Evolutionary conservation across 2,797 vertebrate genomes (phyloP).

Genomic region (Stomatorhinus walkeri): DNA sequence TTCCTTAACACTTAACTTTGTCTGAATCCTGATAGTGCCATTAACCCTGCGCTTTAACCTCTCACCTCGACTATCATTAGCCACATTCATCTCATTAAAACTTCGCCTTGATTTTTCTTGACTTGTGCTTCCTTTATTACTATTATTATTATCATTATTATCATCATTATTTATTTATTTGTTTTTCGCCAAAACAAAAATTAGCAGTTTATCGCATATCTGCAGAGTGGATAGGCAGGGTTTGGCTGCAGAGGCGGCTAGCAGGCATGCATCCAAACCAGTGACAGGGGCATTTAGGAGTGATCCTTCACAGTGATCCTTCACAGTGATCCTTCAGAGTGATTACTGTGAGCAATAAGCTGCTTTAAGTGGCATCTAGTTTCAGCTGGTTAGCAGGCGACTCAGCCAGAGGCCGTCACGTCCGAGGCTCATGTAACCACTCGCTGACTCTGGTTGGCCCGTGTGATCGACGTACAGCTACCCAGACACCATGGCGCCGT

Average conservation of each 20-base stretch:
- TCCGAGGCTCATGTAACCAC: background rate
- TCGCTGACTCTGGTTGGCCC: background rate
- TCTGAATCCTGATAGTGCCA: slow-evolving; percentile 87
- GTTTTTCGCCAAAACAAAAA: slow-evolving; percentile 9
- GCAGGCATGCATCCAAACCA: slow-evolving; percentile 23
- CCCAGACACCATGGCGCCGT: background rate
- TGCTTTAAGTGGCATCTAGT: background rate
- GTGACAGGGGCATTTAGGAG: background rate
- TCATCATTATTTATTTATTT: background rate
- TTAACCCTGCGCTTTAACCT: slow-evolving; percentile 83
- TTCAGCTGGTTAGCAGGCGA: background rate
- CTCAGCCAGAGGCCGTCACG: background rate
- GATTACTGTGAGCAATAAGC: background rate
- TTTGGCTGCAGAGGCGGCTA: background rate
- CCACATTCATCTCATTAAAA: slow-evolving; percentile 79
- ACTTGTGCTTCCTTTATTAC: slow-evolving; percentile 20
- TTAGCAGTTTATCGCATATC: slow-evolving; percentile 34
- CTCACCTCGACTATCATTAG: slow-evolving; percentile 77
- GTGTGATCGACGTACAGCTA: background rate
- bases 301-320: background rate
- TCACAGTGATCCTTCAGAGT: background rate
- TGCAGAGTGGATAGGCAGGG: background rate
- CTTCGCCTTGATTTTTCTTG: slow-evolving; percentile 74
- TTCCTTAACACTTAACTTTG: slow-evolving; percentile 80
- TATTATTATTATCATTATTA: background rate